Base-by-base conservation (phyloP, 2,888 invertebrate species). In the Sarcophaga rosellei region DNA sequence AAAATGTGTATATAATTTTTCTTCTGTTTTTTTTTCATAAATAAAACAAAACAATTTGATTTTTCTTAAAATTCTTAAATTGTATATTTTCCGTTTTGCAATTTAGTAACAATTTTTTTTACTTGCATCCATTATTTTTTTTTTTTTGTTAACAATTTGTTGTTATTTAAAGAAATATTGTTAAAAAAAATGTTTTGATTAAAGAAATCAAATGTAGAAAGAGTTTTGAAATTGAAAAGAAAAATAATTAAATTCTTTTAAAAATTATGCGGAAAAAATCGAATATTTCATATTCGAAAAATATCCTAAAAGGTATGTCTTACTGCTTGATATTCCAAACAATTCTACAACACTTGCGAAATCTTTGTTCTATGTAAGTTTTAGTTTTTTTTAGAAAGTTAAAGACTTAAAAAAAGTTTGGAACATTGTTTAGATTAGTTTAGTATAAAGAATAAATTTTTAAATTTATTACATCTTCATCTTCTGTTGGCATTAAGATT, bases 71-170 rank as follows among this genome's bases (percentile, higher is more conserved):
- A n/a, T 59, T 63, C 21, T 81, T 35, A 12, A 17, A 20, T 21
- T 45, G 17, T 74, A 61, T 62, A 69, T 8, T 12, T 57, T 69
- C 11, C 59, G 45, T 68, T 66, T 81, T 44, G 35, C n/a, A 63
- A 76, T 68, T 77, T 77, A 68, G 23, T 73, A 85, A 53, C 53
- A 53, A 73, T 62, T 47, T 35, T 17, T 53, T 15, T 53, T 53
- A 12, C 53, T 53, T 3, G 12, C 15, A 3, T n/a, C n/a, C n/a
- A n/a, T n/a, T n/a, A n/a, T n/a, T n/a, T n/a, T n/a, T n/a, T n/a
- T n/a, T n/a, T n/a, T n/a, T n/a, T n/a, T n/a, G n/a, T n/a, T 17
- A 53, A 53, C 53, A 12, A 53, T 53, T 17, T 15, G 5, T 53
- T 53, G 53, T 53, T 12, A 53, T 53, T 53, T 53, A 53, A 53